Base-by-base conservation (phyloP, 2,888 invertebrate species). In the Conistra vaccinii region DNA sequence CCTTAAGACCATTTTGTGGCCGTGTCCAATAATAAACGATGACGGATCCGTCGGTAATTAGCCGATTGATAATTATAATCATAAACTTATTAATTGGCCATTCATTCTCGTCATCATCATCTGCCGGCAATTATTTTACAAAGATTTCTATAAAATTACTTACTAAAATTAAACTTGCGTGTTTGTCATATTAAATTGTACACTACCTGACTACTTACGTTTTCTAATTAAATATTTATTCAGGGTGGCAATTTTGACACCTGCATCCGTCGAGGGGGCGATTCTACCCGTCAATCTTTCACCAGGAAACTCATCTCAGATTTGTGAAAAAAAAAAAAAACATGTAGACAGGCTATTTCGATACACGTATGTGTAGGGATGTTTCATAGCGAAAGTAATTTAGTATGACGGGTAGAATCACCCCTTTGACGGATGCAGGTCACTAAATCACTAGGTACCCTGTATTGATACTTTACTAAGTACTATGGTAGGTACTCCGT, bases 101-200 rank as follows among this genome's bases (percentile, higher is more conserved):
- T 77, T 29, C 42, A 68, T 67, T 48, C 35, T 45, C 35, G 9
- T 29, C 57, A 32, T 67, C 48, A 32, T 66, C 66, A 76, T 53
- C 57, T 58, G 48, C 20, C 55, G 45, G 29, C 26, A 83, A 83
- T 78, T 83, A 78, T 63, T 39, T 48, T 39, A 78, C 5, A 32
- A 65, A 68, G 83, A 78, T 83, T 79, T 83, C 62, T 79, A 83
- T 68, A 63, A 63, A 78, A 79, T 83, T 62, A 78, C 55, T 83
- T 62, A 78, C 55, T 55, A 20, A 61, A 23, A 76, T 82, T 76
- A 78, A 55, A 48, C 77, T 60, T 77, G 78, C 77, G 48, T 78
- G 78, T 26, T 66, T 32, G 10, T 82, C 10, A 66, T 42, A 55
- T 32, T 29, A 51, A 61, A 61, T 53, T 29, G 7, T 55, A 35